Evolutionary conservation across 2,797 vertebrate species (phyloP).

Genomic region (Leptodactylus fallax): DNA sequence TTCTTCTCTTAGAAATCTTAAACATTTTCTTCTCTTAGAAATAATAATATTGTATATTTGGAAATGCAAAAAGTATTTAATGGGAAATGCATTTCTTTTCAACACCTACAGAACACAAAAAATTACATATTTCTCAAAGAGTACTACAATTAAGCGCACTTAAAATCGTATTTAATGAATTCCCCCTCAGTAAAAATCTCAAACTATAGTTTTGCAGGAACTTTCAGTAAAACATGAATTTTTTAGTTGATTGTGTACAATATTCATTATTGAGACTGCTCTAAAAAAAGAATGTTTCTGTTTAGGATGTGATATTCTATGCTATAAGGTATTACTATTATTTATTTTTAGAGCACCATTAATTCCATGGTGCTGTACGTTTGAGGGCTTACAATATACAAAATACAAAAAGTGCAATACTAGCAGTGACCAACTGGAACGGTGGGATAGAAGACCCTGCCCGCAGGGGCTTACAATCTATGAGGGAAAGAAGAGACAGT

Average conservation of each 20-base stretch:
- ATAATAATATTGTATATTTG: slow-evolving; percentile 5
- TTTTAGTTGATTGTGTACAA: neutral
- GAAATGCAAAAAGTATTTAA: neutral
- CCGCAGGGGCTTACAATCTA: no score
- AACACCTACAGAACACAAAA: slow-evolving; percentile 25
- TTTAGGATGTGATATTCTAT: no score
- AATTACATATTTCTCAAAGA: slow-evolving; percentile 16
- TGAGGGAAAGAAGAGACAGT: no score
- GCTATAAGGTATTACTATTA: no score
- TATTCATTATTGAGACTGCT: neutral
- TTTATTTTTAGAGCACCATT: no score
- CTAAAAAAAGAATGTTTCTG: neutral
- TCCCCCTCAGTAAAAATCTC: neutral
- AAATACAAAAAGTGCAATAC: no score
- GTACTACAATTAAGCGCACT: slow-evolving; percentile 10
- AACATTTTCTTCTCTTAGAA: neutral
- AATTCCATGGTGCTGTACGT: no score
- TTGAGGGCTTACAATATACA: no score
- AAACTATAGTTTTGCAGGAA: neutral
- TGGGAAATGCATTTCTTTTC: neutral
- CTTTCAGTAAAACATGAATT: neutral
- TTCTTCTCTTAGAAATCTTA: neutral
- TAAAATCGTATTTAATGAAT: slow-evolving; percentile 25
- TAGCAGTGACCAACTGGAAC: no score
- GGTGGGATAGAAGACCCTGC: no score